Evolutionary conservation across 2,888 invertebrate species (phyloP), one percentile per base, ranked within the genome.

Genomic region (Malthinus seriepunctatus): DNA sequence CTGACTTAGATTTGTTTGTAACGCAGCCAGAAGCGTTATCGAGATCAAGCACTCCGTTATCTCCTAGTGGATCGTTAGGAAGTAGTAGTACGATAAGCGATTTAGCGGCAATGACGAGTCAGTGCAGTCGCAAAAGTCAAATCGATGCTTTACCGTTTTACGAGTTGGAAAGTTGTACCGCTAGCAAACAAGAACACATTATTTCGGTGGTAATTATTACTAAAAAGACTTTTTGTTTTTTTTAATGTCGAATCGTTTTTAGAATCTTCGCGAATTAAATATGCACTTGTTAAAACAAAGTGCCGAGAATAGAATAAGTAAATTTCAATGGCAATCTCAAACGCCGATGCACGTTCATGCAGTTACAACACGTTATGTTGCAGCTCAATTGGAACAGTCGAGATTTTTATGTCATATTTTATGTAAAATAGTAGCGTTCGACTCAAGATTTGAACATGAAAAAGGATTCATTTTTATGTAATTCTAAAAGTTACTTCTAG

Each of bases 181-280:
- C 93, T 9, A 91, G 91, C 69, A 91, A 91, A 70, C 92, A 93
- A 77, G 93, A 93, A 71, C 93, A 93, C 73, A 88, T 93, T 37
- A 90, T 93, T 38, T 92, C 93, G 7, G 93, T 93, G 74, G 90
- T 90, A 68, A 79, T 42, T 31, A 8, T 50, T 8, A 34, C n/a
- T 12, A 44, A n/a, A 14, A 8, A 10, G 32, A 14, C 3, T 10
- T 33, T 15, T 23, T 44, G 10, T 14, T 10, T 32, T 2, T 59
- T 45, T 56, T 23, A 23, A 23, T 23, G 5, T 3, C 23, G 23
- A 5, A 23, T 3, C 23, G 5, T 23, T 71, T 68, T 38, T 73
- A 91, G 90, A 93, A 93, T 78, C 80, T 93, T 49, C 86, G 93
- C n/a, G 92, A 92, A 73, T 80, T 93, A 61, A 91, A 90, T 75